Evolutionary conservation across 2,797 vertebrate genomes (phyloP).

Genomic region (Rhynchonycteris naso): DNA sequence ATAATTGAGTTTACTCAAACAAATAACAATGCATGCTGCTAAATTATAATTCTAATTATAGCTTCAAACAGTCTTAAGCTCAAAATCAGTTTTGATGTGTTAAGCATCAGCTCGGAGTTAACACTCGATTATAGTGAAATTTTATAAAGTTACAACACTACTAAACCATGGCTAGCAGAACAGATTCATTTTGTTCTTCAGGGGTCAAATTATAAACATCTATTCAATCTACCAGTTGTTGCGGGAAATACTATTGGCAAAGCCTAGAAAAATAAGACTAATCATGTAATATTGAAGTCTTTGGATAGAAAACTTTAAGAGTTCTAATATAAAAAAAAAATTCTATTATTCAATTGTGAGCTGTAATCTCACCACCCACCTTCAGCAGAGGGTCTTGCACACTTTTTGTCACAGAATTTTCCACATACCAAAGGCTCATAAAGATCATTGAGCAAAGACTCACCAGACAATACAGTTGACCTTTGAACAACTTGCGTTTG

Average conservation of each 20-base stretch:
- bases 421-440: neutral
- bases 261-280: neutral
- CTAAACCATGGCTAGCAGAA: neutral
- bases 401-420: neutral
- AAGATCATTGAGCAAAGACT: neutral
- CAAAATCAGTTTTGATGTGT: neutral
- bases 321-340: neutral
- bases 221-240: neutral
- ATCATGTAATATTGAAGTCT: neutral
- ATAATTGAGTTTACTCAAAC: neutral
- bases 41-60: neutral
- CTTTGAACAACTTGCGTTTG: neutral
- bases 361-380: neutral
- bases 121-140: neutral
- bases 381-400: neutral
- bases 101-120: neutral
- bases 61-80: neutral
- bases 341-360: neutral
- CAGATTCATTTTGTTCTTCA: constrained; percentile 13
- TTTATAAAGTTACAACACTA: neutral
- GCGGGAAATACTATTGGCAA: neutral
- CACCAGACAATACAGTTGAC: neutral
- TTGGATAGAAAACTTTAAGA: neutral
- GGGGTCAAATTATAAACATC: neutral
- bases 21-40: neutral